phyloP scores from a whole-genome alignment of 2,797 vertebrate species.

The Catharus ustulatus region DNA sequence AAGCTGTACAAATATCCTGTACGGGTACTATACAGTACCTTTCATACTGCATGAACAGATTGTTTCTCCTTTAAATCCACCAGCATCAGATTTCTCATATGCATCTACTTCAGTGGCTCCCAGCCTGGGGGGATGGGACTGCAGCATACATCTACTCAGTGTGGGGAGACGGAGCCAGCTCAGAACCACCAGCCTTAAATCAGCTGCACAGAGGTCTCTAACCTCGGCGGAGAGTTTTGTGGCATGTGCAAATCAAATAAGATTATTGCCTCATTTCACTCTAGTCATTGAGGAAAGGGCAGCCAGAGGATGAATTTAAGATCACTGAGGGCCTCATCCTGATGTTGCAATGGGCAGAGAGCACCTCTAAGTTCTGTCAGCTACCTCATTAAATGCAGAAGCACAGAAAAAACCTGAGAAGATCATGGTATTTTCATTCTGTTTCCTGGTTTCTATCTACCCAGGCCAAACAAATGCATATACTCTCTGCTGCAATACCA shows the following conservation, averaged over 20 bases:
- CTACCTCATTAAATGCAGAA: background rate
- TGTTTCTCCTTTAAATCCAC: background rate
- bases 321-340: background rate
- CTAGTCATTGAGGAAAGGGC: background rate
- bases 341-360: background rate
- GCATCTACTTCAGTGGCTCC: background rate
- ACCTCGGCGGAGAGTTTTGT: background rate
- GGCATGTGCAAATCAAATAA: conserved; percentile 4
- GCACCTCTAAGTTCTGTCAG: background rate
- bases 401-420: background rate
- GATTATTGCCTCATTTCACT: conserved; percentile 11
- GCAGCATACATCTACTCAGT: background rate
- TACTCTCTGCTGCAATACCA: background rate
- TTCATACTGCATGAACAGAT: background rate
- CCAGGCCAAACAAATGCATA: background rate
- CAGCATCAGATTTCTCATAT: background rate
- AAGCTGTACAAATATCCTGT: background rate
- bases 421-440: background rate
- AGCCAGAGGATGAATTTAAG: background rate
- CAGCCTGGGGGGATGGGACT: background rate
- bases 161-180: background rate
- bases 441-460: background rate
- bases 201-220: background rate
- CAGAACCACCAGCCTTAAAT: background rate
- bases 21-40: background rate